Conservation (phyloP, 2,888 invertebrate genomes). For the Melanotus villosus region DNA sequence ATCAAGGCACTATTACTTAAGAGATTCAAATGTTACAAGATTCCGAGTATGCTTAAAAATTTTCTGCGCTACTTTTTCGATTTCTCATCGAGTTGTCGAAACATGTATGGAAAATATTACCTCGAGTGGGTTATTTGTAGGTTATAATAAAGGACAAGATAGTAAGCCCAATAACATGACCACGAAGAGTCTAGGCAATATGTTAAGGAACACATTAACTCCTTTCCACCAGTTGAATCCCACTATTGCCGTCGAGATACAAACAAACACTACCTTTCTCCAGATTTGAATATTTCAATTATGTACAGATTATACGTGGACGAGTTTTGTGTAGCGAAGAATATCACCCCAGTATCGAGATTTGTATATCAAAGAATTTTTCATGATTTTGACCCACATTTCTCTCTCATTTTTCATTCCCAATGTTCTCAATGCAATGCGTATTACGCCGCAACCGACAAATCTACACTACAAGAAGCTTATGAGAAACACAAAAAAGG, state of each 20-base stretch:
- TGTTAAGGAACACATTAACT: too few species aligned
- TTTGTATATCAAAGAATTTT: neutral
- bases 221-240: too few species aligned
- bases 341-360: neutral
- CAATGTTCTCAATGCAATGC: neutral
- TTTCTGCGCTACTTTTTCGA: slow-evolving; percentile 9
- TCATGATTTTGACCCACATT: neutral
- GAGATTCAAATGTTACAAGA: neutral
- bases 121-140: neutral
- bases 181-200: too few species aligned
- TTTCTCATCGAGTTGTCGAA: slow-evolving; percentile 14
- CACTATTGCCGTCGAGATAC: too few species aligned
- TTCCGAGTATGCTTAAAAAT: slow-evolving; percentile 1
- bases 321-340: neutral
- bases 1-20: slow-evolving; percentile 4
- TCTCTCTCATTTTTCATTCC: neutral
- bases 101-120: neutral
- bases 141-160: neutral
- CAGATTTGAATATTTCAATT: too few species aligned
- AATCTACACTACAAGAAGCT: neutral
- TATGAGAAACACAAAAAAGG: slow-evolving; percentile 13
- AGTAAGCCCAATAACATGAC: neutral
- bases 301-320: too few species aligned
- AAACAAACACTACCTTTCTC: too few species aligned
- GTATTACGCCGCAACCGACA: neutral